Conservation (phyloP, 2,797 vertebrate species). For the Anomalospiza imberbis region DNA sequence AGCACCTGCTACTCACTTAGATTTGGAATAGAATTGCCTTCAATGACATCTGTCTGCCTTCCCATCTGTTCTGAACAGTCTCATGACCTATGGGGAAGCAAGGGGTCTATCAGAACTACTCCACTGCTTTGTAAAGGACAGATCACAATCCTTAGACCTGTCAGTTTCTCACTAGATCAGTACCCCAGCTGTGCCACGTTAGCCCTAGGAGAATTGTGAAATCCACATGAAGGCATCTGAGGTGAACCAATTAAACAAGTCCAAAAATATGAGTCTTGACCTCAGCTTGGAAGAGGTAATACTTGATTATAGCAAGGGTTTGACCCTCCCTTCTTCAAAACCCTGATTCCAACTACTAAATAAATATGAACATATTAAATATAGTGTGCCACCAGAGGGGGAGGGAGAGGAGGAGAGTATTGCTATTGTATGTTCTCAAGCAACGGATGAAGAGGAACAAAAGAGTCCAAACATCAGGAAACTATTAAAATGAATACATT, state of each 20-base stretch:
- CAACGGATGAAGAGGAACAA: not conserved
- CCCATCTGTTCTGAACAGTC: not conserved
- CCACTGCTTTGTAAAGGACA: not conserved
- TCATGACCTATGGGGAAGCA: not conserved
- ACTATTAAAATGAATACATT: conserved; percentile 61
- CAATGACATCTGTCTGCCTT: not conserved
- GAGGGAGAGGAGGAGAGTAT: not conserved
- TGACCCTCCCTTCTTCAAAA: not conserved
- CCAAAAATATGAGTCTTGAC: not conserved
- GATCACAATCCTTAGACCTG: not conserved
- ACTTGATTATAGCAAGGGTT: not conserved
- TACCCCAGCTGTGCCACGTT: not conserved
- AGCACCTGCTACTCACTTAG: not conserved
- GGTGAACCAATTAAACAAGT: not conserved
- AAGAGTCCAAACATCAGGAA: conserved; percentile 55
- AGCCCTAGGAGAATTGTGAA: not conserved
- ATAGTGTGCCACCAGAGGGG: not conserved
- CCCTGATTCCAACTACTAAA: not conserved
- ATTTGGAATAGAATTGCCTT: not conserved
- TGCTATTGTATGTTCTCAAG: conserved; percentile 32
- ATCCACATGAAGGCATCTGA: not conserved
- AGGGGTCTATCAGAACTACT: not conserved
- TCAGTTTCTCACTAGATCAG: not conserved
- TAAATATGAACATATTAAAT: not conserved
- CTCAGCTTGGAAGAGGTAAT: not conserved